Conservation (phyloP, 1,140 invertebrate species). For the Cryptotermes secundus region DNA sequence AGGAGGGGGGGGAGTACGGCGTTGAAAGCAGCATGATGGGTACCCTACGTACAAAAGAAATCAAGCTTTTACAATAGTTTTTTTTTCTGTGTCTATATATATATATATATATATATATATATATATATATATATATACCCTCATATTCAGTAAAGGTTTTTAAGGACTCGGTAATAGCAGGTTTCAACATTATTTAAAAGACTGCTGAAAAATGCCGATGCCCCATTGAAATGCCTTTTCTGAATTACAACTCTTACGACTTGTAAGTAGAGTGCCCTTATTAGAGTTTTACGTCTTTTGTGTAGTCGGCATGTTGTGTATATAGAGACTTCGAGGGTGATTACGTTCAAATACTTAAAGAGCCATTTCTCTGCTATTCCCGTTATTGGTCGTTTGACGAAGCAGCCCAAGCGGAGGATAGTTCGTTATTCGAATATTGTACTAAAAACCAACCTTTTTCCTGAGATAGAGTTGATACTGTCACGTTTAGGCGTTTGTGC, state of each 20-base stretch:
- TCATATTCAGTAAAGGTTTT: neutral
- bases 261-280: neutral
- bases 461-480: no score
- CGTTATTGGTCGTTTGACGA: no score
- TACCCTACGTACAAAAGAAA: neutral
- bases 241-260: neutral
- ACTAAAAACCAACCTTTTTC: no score
- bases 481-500: no score
- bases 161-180: neutral
- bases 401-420: no score
- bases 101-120: neutral
- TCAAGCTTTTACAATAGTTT: neutral
- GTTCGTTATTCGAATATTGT: no score
- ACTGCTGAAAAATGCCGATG: neutral
- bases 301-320: neutral
- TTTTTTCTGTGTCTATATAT: no score
- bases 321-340: no score
- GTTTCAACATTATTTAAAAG: neutral
- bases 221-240: neutral
- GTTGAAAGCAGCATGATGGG: neutral
- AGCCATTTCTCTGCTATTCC: no score
- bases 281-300: neutral
- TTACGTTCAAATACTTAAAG: no score
- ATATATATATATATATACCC: neutral
- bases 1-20: neutral